phyloP scores from a whole-genome alignment of 2,113 vertebrate genomes.

The Syngnathoides biaculeatus region DNA sequence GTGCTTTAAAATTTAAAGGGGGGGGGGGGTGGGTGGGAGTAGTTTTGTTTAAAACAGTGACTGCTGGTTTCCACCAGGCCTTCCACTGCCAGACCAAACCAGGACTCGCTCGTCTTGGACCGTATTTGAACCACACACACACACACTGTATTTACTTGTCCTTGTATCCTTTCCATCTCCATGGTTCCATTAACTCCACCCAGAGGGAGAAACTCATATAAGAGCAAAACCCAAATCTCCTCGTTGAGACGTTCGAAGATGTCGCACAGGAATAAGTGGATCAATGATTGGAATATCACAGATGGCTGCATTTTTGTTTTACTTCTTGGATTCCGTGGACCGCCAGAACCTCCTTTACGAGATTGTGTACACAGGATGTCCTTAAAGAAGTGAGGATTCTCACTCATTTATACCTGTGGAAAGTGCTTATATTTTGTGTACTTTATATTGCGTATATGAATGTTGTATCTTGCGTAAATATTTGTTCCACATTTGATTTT shows the following conservation, averaged over 20 bases:
- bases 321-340: constrained; percentile 2
- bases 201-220: constrained; percentile 55
- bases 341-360: neutral
- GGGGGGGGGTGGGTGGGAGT: no score
- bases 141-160: constrained; percentile 6
- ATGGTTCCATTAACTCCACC: constrained; percentile 62
- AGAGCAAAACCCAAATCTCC: constrained; percentile 22
- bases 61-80: neutral
- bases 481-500: no score
- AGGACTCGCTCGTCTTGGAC: constrained; percentile 8
- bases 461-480: neutral
- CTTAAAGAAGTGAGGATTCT: neutral
- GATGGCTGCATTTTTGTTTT: constrained; percentile 9
- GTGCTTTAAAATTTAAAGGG: no score
- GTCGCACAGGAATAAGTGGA: constrained; percentile 17
- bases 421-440: neutral
- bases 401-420: neutral
- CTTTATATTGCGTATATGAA: neutral
- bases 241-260: constrained; percentile 20
- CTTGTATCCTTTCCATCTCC: constrained; percentile 29
- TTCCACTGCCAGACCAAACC: neutral
- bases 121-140: constrained; percentile 32
- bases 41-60: neutral
- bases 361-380: neutral
- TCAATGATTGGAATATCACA: constrained; percentile 10